Conservation (phyloP, 1,140 invertebrate genomes). For the Araneus ventricosus region DNA sequence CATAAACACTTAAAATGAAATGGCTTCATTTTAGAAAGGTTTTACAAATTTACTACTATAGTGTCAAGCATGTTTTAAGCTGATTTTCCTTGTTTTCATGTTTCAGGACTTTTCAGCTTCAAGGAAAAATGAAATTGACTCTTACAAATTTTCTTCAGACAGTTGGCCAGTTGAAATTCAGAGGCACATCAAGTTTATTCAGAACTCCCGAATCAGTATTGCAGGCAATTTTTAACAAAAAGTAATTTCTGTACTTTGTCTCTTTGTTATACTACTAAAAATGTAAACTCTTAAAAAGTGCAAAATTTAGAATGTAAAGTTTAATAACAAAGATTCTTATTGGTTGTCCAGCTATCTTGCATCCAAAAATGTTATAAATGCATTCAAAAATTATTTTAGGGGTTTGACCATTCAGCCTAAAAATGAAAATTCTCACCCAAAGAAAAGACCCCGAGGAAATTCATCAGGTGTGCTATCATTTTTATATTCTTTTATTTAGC, state of each 20-base stretch:
- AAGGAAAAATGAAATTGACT: slow-evolving; percentile 76
- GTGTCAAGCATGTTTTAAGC: not conserved
- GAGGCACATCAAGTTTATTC: slow-evolving; percentile 83
- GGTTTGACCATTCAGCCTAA: not conserved
- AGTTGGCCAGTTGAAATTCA: slow-evolving; percentile 83
- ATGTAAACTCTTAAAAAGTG: not conserved
- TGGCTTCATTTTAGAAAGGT: no score
- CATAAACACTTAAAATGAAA: no score
- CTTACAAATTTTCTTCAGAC: slow-evolving; percentile 81
- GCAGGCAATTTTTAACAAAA: slow-evolving; percentile 42
- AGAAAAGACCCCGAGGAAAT: slow-evolving; percentile 49
- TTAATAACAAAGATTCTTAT: no score
- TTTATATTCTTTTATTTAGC: not conserved
- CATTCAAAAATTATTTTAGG: not conserved
- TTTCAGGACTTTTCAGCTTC: slow-evolving; percentile 59
- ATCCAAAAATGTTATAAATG: no score
- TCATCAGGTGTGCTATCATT: slow-evolving; percentile 24
- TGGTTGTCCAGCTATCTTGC: no score
- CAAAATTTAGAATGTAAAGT: not conserved
- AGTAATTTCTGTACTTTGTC: not conserved
- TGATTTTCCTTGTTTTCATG: not conserved
- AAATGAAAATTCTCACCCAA: not conserved
- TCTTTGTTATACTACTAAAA: no score
- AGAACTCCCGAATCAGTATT: slow-evolving; percentile 77
- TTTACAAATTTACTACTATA: no score